A percentile compares a stretch with the other conserved stretches of the same genome.
These are phyloP conservation scores for Henicopernis longicauda DNA, from an alignment of 2,113 vertebrate species.

Conservation along the genomic window DNA sequence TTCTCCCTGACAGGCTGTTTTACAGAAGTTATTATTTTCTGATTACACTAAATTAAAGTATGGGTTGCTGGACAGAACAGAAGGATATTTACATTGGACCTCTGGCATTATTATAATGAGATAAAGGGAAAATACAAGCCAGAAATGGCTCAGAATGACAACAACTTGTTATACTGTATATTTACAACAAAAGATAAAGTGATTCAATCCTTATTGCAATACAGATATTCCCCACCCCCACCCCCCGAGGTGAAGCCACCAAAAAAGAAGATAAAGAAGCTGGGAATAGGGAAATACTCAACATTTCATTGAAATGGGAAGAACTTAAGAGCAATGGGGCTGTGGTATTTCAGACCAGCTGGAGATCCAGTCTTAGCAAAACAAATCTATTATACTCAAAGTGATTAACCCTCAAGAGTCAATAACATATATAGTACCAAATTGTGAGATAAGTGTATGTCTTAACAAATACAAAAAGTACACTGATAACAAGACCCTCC, in stretches of 20 bases:
- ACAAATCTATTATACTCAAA: not conserved
- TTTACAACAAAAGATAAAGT: not conserved
- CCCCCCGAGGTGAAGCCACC: not conserved
- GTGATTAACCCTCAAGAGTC: not conserved
- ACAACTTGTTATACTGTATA: not conserved
- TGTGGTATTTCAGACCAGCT: not conserved
- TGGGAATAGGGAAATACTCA: not conserved
- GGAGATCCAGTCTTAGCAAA: not conserved
- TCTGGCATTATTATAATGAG: constrained; percentile 37
- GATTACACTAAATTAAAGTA: constrained; percentile 46
- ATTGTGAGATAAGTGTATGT: not conserved
- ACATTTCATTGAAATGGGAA: not conserved
- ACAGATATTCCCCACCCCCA: not conserved
- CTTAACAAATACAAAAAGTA: not conserved
- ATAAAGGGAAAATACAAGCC: constrained; percentile 15
- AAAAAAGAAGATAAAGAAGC: not conserved
- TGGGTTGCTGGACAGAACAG: constrained; percentile 37
- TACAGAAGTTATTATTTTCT: constrained; percentile 46
- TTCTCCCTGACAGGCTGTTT: constrained; percentile 39
- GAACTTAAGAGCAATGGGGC: not conserved
- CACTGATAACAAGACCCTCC: not conserved
- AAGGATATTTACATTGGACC: constrained; percentile 46
- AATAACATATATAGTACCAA: not conserved
- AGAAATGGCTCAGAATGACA: not conserved
- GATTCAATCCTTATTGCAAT: not conserved